Evolutionary conservation across 2,888 invertebrate species (phyloP), one percentile per base, ranked within the genome.

Genomic region (Desoria tigrina): DNA sequence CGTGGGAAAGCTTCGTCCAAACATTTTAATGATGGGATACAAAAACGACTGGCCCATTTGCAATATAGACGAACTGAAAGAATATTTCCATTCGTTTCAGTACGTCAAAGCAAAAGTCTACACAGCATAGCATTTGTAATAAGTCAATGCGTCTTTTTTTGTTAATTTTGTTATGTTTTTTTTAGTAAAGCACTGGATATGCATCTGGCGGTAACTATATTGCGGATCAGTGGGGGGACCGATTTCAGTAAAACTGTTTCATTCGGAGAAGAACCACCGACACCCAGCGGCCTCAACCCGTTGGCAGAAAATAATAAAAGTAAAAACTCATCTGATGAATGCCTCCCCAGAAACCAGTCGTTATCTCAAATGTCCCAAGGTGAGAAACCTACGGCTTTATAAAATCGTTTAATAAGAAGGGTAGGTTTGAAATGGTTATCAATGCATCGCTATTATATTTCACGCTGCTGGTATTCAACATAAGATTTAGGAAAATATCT

Each of bases 111-210:
- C 39, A 16, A 39, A 39, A 11, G 9, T 16, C 39, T 16, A 11
- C 9, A 39, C 39, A 39, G 39, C 16, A 11, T 39, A 16, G 9
- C 39, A 39, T 16, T 11, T 16, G 39, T 16, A 16, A 39, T 39
- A 39, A 11, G 9, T 39, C 39, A 39, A 9, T 39, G 39, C n/a
- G n/a, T n/a, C n/a, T n/a, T n/a, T n/a, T n/a, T n/a, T n/a, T n/a
- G n/a, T n/a, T n/a, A n/a, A n/a, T n/a, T n/a, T n/a, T n/a, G n/a
- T n/a, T n/a, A n/a, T 26, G 18, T 45, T 21, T 55, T 45, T 65
- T 66, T 23, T 78, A 85, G 95, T 79, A 89, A 94, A 76, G 93
- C 96, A 0, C 95, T 98, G 80, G 95, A 97, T 78, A 88, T 90
- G 78, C 90, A 94, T 55, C 84, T 94, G 77, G 90, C 95, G 0